Base-by-base conservation (phyloP, 53 echinoderm and acorn worm species). In the Actinopyga echinites region DNA sequence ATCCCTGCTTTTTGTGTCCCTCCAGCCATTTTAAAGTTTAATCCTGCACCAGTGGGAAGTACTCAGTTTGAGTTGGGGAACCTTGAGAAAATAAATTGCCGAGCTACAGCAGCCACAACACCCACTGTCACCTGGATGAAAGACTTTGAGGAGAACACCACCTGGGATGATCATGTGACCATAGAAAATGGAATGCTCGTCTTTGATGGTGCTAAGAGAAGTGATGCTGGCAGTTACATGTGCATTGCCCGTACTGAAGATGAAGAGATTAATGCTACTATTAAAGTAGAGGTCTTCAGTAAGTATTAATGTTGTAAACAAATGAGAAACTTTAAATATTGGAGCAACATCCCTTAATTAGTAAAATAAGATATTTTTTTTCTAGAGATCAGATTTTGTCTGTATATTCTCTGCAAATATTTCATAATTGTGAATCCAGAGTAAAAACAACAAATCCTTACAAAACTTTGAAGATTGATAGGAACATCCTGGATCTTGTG, bases 1-100 rank as follows among this genome's bases (percentile, higher is more conserved):
- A 2, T 49, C 2, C 30, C 32, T 69, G 5, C 13, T 4, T 33
- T 10, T 69, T 69, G 26, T 21, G 2, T 32, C 32, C 21, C 32
- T 8, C 4, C 85, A 97, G 99, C 87, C n/a, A 91, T 90, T 49
- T 67, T 95, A 58, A 92, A 92, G 87, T 97, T 97, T 65, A 81
- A 86, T 56, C 92, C 92, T 3, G 71, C 73, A 29, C 94, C 92
- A 0, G 86, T 84, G 29, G 40, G 62, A 57, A 85, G 86, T 54
- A 83, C 55, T 37, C 75, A 84, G 42, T 64, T 91, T 52, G 92
- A 97, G 60, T 79, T 88, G 37, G 85, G 74, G 6, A 89, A 86
- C 22, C 17, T 66, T 24, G 89, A 85, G 55, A 87, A 86, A 52
- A 67, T 97, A 24, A 84, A 88, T 66, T 97, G 99, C 78, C 83